phyloP scores from a whole-genome alignment of 1,140 invertebrate genomes.

The Zaprionus inermis region DNA sequence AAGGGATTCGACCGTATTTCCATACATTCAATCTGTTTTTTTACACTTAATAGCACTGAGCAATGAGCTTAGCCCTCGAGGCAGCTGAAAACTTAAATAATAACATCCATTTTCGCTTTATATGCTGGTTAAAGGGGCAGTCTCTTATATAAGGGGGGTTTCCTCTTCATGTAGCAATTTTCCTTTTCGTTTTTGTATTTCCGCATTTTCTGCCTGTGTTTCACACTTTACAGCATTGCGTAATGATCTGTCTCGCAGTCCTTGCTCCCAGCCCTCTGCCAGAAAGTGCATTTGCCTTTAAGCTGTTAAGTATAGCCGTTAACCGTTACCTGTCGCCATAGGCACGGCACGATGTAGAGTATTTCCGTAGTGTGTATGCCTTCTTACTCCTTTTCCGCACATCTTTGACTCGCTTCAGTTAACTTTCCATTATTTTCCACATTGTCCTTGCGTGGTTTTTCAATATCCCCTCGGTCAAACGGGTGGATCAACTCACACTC shows the following conservation, averaged over 20 bases:
- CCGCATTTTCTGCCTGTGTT: neutral
- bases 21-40: neutral
- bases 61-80: neutral
- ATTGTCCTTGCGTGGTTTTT: conserved; percentile 61
- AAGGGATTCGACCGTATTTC: neutral
- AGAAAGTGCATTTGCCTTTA: neutral
- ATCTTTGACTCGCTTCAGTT: conserved; percentile 48
- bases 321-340: neutral
- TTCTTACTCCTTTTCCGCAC: conserved; percentile 4
- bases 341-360: conserved; percentile 7
- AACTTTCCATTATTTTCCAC: conserved; percentile 46
- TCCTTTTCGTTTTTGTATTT: neutral
- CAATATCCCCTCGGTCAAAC: conserved; percentile 71
- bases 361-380: conserved; percentile 24
- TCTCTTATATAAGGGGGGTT: neutral
- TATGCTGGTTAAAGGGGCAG: neutral
- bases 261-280: neutral
- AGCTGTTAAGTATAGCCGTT: neutral
- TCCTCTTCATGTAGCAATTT: neutral
- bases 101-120: neutral
- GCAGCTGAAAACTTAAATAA: neutral
- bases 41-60: neutral
- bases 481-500: neutral
- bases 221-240: neutral
- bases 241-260: neutral